Base-by-base conservation (phyloP, 2,113 vertebrate species). In the Forbesichthys agassizii region DNA sequence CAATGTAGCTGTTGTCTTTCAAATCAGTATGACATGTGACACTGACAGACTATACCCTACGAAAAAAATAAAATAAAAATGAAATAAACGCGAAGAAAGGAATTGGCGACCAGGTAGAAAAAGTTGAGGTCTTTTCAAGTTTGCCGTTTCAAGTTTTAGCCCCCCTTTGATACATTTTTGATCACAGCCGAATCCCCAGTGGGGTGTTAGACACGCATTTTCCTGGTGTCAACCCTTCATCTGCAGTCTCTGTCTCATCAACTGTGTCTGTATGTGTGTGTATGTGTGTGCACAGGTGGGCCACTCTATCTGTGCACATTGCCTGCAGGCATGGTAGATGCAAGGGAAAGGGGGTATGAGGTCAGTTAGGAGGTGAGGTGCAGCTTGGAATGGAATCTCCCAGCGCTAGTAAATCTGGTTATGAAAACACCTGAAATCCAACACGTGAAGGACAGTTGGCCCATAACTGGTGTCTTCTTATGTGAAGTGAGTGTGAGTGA, bases 121-220 rank as follows among this genome's bases (percentile, higher is more conserved):
- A 80, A 68, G 69, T 82, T 53, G 64, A 80, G 78, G 20, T 69
- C 80, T 84, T 88, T 89, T 90, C 51, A 85, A 80, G 61, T 75
- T 82, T 69, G 79, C 79, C 49, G 75, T 90, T 88, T 90, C 83
- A 90, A 87, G 80, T 88, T 88, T 89, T 62, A 76, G 54, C 74
- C 60, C 57, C 57, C 18, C 79, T 90, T 86, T 91, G 84, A 90
- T 91, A 73, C 54, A 91, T 86, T 84, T 88, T 91, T 90, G 46
- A 90, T 92, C 83, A 91, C 72, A 90, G 82, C 55, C 63, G 36
- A 56, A 66, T 69, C 73, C 82, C 80, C 71, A 12, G 63, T 47
- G 74, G 73, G 77, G 70, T 18, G 63, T 72, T 78, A 77, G 77
- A 65, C 78, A 79, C 83, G 86, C 78, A 77, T 59, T 82, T 81